phyloP scores from a whole-genome alignment of 2,888 invertebrate species.

The Coelogynopora nodosa region DNA sequence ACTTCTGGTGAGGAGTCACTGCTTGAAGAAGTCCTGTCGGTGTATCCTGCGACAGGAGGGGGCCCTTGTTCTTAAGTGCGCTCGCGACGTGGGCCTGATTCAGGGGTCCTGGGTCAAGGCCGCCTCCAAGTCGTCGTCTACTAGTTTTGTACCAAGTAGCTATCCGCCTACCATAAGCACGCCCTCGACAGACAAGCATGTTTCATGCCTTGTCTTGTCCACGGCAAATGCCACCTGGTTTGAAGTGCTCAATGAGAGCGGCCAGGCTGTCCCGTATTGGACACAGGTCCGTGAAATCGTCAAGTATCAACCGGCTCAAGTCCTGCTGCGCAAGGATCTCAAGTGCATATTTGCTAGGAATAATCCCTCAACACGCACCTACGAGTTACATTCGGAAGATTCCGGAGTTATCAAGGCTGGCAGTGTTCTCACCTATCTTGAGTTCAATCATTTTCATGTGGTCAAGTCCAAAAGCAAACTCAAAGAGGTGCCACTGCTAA shows the following conservation, averaged over 20 bases:
- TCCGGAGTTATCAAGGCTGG: slow-evolving; percentile 40
- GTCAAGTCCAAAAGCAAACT: slow-evolving; percentile 38
- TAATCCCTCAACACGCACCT: slow-evolving; percentile 13
- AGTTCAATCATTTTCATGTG: slow-evolving; percentile 43
- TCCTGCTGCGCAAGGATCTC: slow-evolving; percentile 43
- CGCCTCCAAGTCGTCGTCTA: slow-evolving; percentile 18
- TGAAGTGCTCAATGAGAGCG: slow-evolving; percentile 46
- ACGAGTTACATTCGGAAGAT: slow-evolving; percentile 32
- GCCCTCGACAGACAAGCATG: slow-evolving; percentile 16
- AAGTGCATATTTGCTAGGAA: slow-evolving; percentile 44
- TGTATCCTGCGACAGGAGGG: slow-evolving; percentile 36
- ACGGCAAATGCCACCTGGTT: slow-evolving; percentile 37
- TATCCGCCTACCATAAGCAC: background rate
- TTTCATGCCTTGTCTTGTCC: slow-evolving; percentile 32
- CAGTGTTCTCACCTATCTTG: slow-evolving; percentile 44
- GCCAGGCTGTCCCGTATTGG: slow-evolving; percentile 43
- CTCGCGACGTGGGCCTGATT: slow-evolving; percentile 9
- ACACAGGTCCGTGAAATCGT: slow-evolving; percentile 39
- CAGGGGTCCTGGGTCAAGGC: slow-evolving; percentile 35
- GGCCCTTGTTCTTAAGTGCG: slow-evolving; percentile 37
- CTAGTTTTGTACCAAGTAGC: background rate
- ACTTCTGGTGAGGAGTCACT: slow-evolving; percentile 35
- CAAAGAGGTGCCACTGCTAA: slow-evolving; percentile 43
- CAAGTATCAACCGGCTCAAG: slow-evolving; percentile 26
- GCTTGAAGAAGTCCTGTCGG: slow-evolving; percentile 39